Percentiles rank a stretch among this genome's conserved stretches.
Conservation (phyloP, 2,113 vertebrate genomes). For the Mesitornis unicolor region DNA sequence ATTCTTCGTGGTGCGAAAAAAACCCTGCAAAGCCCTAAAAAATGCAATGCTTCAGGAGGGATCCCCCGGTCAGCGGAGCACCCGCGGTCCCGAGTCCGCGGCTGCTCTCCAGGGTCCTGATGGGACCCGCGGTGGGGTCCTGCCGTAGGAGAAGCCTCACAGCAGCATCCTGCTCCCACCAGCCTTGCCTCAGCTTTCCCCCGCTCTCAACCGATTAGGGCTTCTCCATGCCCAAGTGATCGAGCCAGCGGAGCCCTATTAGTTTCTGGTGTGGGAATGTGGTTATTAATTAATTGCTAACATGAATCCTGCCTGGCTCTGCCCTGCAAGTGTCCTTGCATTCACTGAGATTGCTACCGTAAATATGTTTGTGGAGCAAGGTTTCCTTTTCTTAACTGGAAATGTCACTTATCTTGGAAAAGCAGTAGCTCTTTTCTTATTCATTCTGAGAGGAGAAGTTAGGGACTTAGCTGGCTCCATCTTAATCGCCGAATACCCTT, state of each 20-base stretch:
- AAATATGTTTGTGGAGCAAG: not conserved
- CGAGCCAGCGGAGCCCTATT: not conserved
- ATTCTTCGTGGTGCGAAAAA: fast-evolving
- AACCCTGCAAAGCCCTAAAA: not conserved
- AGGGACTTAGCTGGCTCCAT: not conserved
- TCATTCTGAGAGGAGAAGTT: not conserved
- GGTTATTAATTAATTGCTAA: not conserved
- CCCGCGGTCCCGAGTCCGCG: too few species aligned
- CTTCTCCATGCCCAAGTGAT: not conserved
- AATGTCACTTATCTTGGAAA: not conserved
- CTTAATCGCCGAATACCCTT: not conserved
- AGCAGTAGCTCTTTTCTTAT: not conserved
- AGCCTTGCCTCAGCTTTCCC: not conserved
- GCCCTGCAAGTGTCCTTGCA: not conserved
- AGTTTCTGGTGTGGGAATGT: not conserved
- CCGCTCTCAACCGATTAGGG: fast-evolving
- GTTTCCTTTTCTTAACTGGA: not conserved
- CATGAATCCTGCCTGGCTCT: not conserved
- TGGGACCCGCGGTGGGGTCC: too few species aligned
- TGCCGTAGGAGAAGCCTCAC: not conserved
- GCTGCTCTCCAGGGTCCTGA: slow-evolving; percentile 37
- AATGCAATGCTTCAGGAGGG: fast-evolving
- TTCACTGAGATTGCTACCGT: not conserved
- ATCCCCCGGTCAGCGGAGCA: too few species aligned
- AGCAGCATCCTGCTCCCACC: not conserved